phyloP scores from a whole-genome alignment of 2,888 invertebrate genomes.

The Julus scanicus region DNA sequence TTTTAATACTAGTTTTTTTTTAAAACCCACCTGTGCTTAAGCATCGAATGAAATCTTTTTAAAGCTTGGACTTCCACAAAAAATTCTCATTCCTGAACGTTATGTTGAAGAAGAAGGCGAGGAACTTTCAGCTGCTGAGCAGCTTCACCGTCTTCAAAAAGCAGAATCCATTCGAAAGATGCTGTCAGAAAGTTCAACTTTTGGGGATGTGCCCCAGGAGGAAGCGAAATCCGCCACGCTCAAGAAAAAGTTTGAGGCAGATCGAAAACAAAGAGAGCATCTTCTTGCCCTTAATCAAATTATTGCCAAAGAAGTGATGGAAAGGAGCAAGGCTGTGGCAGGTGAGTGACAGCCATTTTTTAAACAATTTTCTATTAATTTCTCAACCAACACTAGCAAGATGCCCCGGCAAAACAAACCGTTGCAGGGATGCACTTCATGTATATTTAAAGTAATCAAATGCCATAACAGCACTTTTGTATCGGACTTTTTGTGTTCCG shows the following conservation, averaged over 20 bases:
- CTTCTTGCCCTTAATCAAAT: slow-evolving; percentile 91
- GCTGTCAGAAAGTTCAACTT: slow-evolving; percentile 71
- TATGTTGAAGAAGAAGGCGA: slow-evolving; percentile 90
- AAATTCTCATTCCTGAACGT: slow-evolving; percentile 90
- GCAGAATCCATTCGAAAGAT: slow-evolving; percentile 92
- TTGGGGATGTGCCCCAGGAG: slow-evolving; percentile 61
- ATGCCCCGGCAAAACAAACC: too few species aligned
- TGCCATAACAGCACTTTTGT: too few species aligned
- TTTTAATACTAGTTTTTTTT: slow-evolving; percentile 31
- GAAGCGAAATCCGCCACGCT: slow-evolving; percentile 67
- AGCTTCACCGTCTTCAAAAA: slow-evolving; percentile 83
- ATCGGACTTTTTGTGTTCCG: too few species aligned
- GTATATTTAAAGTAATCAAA: too few species aligned
- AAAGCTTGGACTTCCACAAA: slow-evolving; percentile 85
- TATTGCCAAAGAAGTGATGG: slow-evolving; percentile 87
- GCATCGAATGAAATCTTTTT: slow-evolving; percentile 63
- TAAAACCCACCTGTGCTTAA: neutral
- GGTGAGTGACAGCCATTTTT: slow-evolving; percentile 70
- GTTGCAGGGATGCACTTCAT: too few species aligned
- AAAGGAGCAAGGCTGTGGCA: slow-evolving; percentile 94
- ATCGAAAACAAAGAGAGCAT: slow-evolving; percentile 88
- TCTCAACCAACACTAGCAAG: neutral
- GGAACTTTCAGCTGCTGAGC: slow-evolving; percentile 85
- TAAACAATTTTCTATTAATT: neutral
- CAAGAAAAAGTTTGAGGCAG: slow-evolving; percentile 81